phyloP scores from a whole-genome alignment of 2,797 vertebrate species.

The Sorex maritimensis region DNA sequence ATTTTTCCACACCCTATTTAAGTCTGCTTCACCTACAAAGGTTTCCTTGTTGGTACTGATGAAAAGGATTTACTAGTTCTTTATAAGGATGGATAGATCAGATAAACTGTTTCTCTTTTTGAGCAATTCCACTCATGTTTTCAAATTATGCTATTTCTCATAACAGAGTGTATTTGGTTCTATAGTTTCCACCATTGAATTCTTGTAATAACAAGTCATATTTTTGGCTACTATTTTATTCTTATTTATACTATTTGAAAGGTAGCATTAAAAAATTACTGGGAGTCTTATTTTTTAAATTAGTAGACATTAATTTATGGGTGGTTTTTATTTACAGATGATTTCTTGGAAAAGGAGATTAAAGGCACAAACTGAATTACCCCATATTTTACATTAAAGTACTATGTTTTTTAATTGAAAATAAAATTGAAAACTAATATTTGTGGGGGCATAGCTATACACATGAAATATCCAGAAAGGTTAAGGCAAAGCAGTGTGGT shows the following conservation, averaged over 20 bases:
- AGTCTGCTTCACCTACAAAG: not conserved
- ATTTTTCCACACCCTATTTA: not conserved
- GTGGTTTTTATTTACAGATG: not conserved
- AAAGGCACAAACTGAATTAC: not conserved
- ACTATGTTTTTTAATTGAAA: not conserved
- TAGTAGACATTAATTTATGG: slow-evolving; percentile 21
- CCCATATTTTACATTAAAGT: not conserved
- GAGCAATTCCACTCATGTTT: slow-evolving; percentile 7
- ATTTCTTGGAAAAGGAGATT: not conserved
- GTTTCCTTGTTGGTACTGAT: not conserved
- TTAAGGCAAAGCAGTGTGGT: not conserved
- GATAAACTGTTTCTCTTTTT: slow-evolving; percentile 8
- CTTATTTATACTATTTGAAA: slow-evolving; percentile 6
- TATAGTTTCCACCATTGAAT: not conserved
- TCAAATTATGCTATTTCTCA: not conserved
- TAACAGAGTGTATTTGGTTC: not conserved
- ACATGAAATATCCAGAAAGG: slow-evolving; percentile 33
- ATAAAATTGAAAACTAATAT: not conserved
- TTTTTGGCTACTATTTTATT: not conserved
- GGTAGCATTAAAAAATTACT: not conserved
- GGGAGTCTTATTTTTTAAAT: not conserved
- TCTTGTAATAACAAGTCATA: not conserved
- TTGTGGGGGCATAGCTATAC: not conserved
- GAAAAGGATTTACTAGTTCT: not conserved
- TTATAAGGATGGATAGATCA: not conserved